phyloP scores from a whole-genome alignment of 1,140 invertebrate species.

The Cydia splendana region DNA sequence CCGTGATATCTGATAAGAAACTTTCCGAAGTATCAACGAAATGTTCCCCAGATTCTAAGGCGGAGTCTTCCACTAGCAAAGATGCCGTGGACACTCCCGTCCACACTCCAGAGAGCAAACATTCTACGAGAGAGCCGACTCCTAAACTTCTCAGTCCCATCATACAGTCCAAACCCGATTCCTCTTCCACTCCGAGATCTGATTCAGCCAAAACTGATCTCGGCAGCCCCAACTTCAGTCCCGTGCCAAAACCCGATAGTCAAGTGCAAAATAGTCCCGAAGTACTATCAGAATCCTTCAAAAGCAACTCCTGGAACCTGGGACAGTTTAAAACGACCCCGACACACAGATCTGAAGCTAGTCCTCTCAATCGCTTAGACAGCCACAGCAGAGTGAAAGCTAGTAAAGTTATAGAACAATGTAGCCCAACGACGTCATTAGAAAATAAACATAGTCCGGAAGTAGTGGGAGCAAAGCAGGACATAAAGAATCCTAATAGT shows the following conservation, averaged over 20 bases:
- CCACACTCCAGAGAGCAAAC: slow-evolving; percentile 48
- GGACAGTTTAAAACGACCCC: slow-evolving; percentile 70
- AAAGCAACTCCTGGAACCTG: slow-evolving; percentile 68
- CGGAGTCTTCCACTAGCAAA: slow-evolving; percentile 46
- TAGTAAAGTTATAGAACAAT: slow-evolving; percentile 68
- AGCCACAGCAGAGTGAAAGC: slow-evolving; percentile 66
- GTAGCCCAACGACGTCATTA: slow-evolving; percentile 71
- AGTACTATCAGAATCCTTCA: slow-evolving; percentile 59
- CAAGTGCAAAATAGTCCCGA: slow-evolving; percentile 73
- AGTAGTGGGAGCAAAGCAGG: slow-evolving; percentile 62
- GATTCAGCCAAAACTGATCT: slow-evolving; percentile 64
- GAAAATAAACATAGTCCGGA: slow-evolving; percentile 74
- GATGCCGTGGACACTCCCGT: slow-evolving; percentile 45
- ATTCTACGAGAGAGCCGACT: slow-evolving; percentile 50
- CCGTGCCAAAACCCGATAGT: slow-evolving; percentile 73
- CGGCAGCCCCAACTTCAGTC: slow-evolving; percentile 72
- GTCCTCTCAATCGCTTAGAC: slow-evolving; percentile 71
- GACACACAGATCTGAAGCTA: slow-evolving; percentile 72
- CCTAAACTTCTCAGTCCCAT: slow-evolving; percentile 68
- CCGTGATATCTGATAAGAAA: slow-evolving; percentile 50
- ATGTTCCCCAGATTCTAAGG: slow-evolving; percentile 54
- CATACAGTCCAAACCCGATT: slow-evolving; percentile 69
- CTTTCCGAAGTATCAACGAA: slow-evolving; percentile 42
- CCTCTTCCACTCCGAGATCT: slow-evolving; percentile 70
- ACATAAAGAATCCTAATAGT: slow-evolving; percentile 68